phyloP scores from a whole-genome alignment of 2,797 vertebrate species.

The Lepus townsendii region DNA sequence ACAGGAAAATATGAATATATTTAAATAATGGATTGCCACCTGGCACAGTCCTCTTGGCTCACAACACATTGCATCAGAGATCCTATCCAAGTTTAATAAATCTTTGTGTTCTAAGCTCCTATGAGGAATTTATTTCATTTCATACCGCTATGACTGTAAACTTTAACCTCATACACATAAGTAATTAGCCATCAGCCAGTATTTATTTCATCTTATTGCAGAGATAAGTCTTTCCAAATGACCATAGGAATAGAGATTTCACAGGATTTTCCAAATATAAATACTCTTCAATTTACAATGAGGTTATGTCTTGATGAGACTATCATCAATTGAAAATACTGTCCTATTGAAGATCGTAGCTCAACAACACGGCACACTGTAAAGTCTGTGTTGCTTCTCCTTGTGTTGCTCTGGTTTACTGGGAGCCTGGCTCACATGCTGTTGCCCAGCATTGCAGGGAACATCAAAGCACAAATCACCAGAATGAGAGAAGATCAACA shows the following conservation, averaged over 20 bases:
- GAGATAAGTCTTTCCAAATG: neutral
- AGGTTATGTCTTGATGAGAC: no score
- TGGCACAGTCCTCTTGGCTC: no score
- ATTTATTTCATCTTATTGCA: constrained; percentile 3
- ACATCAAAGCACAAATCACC: no score
- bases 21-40: neutral
- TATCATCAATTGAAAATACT: no score
- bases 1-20: neutral
- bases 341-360: no score
- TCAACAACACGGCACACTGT: no score
- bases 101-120: neutral
- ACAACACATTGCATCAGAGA: neutral
- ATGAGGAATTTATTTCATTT: neutral
- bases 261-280: neutral
- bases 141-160: neutral
- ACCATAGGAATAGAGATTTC: neutral
- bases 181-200: neutral
- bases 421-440: no score
- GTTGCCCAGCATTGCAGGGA: no score
- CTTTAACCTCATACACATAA: neutral
- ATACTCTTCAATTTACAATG: no score
- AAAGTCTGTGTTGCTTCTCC: no score
- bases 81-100: neutral
- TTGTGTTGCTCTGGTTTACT: no score
- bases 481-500: no score